A percentile compares a stretch with the other conserved stretches of the same genome.
Evolutionary conservation across 1,140 invertebrate species (phyloP).

Genomic region (Coelopa frigida): DNA sequence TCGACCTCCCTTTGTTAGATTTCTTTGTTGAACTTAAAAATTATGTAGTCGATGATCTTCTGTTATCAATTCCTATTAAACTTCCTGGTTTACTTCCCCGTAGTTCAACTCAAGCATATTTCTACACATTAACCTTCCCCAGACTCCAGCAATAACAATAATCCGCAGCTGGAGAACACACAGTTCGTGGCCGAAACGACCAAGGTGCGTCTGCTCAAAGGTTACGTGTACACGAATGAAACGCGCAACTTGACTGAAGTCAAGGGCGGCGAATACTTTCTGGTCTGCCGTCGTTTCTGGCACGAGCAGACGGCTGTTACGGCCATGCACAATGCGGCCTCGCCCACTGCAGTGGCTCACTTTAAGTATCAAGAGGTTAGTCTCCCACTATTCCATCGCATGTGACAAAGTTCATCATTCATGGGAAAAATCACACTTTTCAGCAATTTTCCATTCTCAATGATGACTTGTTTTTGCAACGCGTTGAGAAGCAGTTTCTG

Average conservation of each 20-base stretch:
- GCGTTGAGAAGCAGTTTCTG: constrained; percentile 51
- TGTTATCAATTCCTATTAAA: no score
- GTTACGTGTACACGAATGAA: constrained; percentile 31
- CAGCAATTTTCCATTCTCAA: constrained; percentile 52
- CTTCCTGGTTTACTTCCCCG: no score
- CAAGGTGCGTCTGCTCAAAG: constrained; percentile 34
- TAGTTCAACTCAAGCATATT: no score
- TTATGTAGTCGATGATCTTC: no score
- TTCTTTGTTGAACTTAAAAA: no score
- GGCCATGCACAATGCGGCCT: no score
- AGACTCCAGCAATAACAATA: constrained; percentile 18
- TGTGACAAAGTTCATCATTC: constrained; percentile 4
- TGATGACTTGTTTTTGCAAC: constrained; percentile 49
- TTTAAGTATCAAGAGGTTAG: constrained; percentile 28
- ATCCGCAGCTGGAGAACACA: constrained; percentile 19
- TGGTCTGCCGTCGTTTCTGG: constrained; percentile 34
- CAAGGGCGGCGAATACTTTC: constrained; percentile 18
- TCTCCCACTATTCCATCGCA: not conserved
- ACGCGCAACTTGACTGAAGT: constrained; percentile 19
- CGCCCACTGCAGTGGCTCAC: constrained; percentile 11
- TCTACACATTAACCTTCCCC: not conserved
- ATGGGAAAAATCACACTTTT: no score
- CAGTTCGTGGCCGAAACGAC: constrained; percentile 36
- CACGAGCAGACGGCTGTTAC: constrained; percentile 18
- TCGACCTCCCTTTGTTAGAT: no score